Percentiles rank a stretch among this genome's conserved stretches.
These are phyloP conservation scores for Sebastes minor DNA, from an alignment of 2,797 vertebrate genomes.

Conservation along the genomic window DNA sequence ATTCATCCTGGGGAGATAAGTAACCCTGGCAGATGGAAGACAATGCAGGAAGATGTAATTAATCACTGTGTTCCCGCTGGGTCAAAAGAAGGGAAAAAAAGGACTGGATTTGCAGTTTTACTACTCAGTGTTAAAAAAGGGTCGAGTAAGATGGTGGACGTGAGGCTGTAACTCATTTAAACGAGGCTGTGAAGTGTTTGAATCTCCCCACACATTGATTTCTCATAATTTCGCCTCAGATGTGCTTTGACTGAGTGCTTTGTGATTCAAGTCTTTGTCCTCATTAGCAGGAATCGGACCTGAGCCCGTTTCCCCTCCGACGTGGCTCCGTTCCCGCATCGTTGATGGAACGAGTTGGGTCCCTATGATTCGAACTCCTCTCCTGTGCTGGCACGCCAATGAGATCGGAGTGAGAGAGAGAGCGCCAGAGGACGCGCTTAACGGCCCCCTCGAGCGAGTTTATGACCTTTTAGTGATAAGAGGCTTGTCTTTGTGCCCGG, in stretches of 20 bases:
- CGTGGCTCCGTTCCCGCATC: slow-evolving; percentile 24
- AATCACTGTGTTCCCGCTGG: slow-evolving; percentile 70
- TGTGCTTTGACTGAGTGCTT: slow-evolving; percentile 20
- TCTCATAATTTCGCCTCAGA: slow-evolving; percentile 47
- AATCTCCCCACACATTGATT: slow-evolving; percentile 59
- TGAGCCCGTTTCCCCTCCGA: background rate
- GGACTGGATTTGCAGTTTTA: slow-evolving; percentile 64
- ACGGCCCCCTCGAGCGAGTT: slow-evolving; percentile 73
- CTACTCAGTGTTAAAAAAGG: slow-evolving; percentile 54
- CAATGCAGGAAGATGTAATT: slow-evolving; percentile 71
- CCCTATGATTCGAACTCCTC: slow-evolving; percentile 32
- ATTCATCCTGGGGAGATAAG: slow-evolving; percentile 72
- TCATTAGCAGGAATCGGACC: slow-evolving; percentile 35
- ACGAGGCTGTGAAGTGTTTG: slow-evolving; percentile 50
- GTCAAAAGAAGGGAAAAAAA: slow-evolving; percentile 38
- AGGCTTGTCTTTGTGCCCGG: slow-evolving; percentile 73
- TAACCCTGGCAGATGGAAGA: slow-evolving; percentile 76
- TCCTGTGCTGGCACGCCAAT: slow-evolving; percentile 44
- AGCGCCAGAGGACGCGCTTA: slow-evolving; percentile 73
- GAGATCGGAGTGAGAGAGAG: slow-evolving; percentile 34
- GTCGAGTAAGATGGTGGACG: slow-evolving; percentile 32
- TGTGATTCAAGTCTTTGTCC: slow-evolving; percentile 34
- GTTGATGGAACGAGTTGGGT: slow-evolving; percentile 33
- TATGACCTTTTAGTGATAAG: slow-evolving; percentile 84
- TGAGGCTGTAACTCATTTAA: slow-evolving; percentile 56